Percentiles rank a stretch among this genome's conserved stretches.
phyloP scores from a whole-genome alignment of 2,888 invertebrate species.

The Allophyes oxyacanthae region DNA sequence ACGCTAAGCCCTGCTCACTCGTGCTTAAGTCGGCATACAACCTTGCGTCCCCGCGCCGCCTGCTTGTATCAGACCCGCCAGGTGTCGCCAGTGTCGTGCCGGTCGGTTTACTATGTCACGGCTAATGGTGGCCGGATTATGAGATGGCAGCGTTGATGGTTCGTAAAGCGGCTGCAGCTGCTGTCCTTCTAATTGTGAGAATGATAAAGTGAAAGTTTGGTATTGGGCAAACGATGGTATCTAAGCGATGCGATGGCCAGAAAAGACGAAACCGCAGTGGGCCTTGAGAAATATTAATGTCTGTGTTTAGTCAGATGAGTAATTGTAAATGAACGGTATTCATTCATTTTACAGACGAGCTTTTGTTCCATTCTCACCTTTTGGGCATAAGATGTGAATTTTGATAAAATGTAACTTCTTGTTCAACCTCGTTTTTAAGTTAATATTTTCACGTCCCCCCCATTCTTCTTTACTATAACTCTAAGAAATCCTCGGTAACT shows the following conservation, averaged over 20 bases:
- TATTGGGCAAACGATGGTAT: too few species aligned
- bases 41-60: slow-evolving; percentile 17
- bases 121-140: slow-evolving; percentile 36
- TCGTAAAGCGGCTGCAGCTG: slow-evolving; percentile 11
- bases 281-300: too few species aligned
- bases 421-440: too few species aligned
- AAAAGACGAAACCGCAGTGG: too few species aligned
- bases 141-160: slow-evolving; percentile 19
- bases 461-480: neutral
- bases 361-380: too few species aligned
- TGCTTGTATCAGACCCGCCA: slow-evolving; percentile 14
- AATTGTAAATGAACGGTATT: too few species aligned
- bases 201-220: neutral
- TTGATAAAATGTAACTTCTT: too few species aligned
- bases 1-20: slow-evolving; percentile 41
- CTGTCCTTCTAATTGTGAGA: neutral
- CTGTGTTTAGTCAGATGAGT: too few species aligned
- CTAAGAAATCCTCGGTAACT: slow-evolving; percentile 3
- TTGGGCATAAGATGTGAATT: too few species aligned
- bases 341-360: too few species aligned
- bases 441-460: too few species aligned
- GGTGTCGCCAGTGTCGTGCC: slow-evolving; percentile 26
- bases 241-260: too few species aligned
- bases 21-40: slow-evolving; percentile 42
- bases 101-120: slow-evolving; percentile 17